Evolutionary conservation across 2,888 invertebrate genomes (phyloP).

Genomic region (Mythimna lalbum): DNA sequence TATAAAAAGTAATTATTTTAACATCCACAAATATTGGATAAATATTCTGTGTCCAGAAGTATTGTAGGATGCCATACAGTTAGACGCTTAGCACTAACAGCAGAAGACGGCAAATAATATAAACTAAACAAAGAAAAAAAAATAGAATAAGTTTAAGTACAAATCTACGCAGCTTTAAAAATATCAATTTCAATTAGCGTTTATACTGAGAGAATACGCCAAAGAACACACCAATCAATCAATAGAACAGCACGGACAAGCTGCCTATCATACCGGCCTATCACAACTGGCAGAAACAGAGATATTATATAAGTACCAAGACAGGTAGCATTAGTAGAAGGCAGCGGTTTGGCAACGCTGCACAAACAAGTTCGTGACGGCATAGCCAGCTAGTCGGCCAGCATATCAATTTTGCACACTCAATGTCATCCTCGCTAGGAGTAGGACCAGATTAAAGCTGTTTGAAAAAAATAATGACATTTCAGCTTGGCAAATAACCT

Average conservation of each 20-base stretch:
- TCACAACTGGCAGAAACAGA: slow-evolving; percentile 48
- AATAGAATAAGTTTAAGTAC: not conserved
- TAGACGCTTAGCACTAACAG: slow-evolving; percentile 7
- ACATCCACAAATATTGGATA: slow-evolving; percentile 6
- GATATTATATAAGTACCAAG: slow-evolving; percentile 19
- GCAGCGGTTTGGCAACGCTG: slow-evolving; percentile 68
- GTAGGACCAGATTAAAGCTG: slow-evolving; percentile 19
- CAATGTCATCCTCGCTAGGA: slow-evolving; percentile 58
- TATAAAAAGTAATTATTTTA: slow-evolving; percentile 12
- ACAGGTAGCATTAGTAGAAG: slow-evolving; percentile 43
- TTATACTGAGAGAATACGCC: not conserved
- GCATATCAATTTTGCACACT: slow-evolving; percentile 56
- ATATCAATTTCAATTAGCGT: not conserved
- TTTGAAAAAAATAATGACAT: slow-evolving; percentile 21
- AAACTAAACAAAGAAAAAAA: not conserved
- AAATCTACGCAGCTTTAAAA: not conserved
- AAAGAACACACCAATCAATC: slow-evolving; percentile 18
- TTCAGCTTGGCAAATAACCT: slow-evolving; percentile 15
- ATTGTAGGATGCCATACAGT: not conserved
- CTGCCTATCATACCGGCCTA: slow-evolving; percentile 37
- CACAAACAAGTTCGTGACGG: slow-evolving; percentile 56
- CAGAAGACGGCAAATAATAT: not conserved
- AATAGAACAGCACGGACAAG: slow-evolving; percentile 39
- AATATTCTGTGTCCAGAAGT: not conserved
- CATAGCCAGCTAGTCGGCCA: slow-evolving; percentile 47